phyloP scores from a whole-genome alignment of 2,888 invertebrate species.

The Hecatera dysodea region DNA sequence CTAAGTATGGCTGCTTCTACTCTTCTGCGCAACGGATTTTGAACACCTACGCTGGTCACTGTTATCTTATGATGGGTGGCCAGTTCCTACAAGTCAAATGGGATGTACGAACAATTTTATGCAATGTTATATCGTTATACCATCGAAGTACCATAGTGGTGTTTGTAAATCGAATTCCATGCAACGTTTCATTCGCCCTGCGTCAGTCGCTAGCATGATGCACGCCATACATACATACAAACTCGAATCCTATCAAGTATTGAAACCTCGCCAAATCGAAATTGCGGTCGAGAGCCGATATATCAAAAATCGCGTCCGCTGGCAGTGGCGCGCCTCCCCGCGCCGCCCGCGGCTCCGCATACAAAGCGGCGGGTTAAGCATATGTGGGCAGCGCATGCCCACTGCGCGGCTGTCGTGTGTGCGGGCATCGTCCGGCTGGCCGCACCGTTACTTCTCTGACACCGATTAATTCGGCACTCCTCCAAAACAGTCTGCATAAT shows the following conservation, averaged over 20 bases:
- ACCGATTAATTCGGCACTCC: constrained; percentile 62
- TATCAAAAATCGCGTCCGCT: constrained; percentile 59
- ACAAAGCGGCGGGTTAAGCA: constrained; percentile 60
- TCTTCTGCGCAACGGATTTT: no score
- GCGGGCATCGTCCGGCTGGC: constrained; percentile 37
- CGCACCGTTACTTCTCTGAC: constrained; percentile 50
- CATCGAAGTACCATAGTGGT: neutral
- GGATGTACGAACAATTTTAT: no score
- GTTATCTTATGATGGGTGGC: neutral
- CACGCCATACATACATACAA: constrained; percentile 35
- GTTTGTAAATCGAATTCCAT: neutral
- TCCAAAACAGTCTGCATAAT: constrained; percentile 45
- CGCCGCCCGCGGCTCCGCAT: constrained; percentile 51
- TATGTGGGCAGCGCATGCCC: constrained; percentile 43
- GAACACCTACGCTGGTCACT: no score
- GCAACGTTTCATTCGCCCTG: neutral
- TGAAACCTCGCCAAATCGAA: constrained; percentile 66
- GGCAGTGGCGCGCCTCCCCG: constrained; percentile 18
- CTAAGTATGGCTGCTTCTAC: no score
- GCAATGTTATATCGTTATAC: neutral
- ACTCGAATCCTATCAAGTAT: constrained; percentile 56
- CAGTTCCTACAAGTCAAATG: no score
- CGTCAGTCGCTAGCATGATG: neutral
- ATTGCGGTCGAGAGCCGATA: constrained; percentile 61
- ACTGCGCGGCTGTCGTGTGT: neutral